Evolutionary conservation across 1,140 invertebrate species (phyloP).

Genomic region (Panagrolaimus sp.): DNA sequence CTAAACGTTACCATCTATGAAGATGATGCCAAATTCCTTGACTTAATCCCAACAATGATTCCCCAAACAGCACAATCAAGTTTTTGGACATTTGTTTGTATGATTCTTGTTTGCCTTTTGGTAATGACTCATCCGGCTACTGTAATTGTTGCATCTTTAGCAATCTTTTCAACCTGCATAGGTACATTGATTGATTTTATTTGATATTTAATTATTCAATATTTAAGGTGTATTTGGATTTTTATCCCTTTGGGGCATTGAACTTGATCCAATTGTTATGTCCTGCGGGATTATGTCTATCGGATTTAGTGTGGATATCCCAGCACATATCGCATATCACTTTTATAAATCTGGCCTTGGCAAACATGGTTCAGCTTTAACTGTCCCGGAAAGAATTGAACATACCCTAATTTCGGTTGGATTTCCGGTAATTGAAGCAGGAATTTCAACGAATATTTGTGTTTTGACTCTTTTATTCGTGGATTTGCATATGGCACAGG

Average conservation of each 20-base stretch:
- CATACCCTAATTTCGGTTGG: constrained; percentile 43
- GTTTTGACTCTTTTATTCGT: constrained; percentile 42
- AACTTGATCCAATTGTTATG: constrained; percentile 36
- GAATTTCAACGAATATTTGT: constrained; percentile 45
- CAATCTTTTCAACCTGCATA: constrained; percentile 54
- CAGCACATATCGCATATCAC: constrained; percentile 44
- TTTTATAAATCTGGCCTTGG: constrained; percentile 38
- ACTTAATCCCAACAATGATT: constrained; percentile 53
- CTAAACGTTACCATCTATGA: constrained; percentile 51
- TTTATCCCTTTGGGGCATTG: constrained; percentile 37
- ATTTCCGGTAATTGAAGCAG: constrained; percentile 45
- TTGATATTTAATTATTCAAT: constrained; percentile 10
- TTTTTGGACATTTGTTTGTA: constrained; percentile 52
- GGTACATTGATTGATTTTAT: constrained; percentile 37
- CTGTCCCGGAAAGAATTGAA: constrained; percentile 27
- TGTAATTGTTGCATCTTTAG: constrained; percentile 50
- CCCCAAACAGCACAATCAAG: constrained; percentile 53
- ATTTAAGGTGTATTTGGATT: constrained; percentile 49
- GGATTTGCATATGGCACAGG: constrained; percentile 45
- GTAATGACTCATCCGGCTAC: constrained; percentile 53
- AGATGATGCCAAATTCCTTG: constrained; percentile 55
- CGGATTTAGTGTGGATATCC: constrained; percentile 46
- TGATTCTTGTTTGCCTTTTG: constrained; percentile 54
- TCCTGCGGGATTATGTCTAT: constrained; percentile 42
- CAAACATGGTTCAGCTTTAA: constrained; percentile 16